phyloP scores from a whole-genome alignment of 2,797 vertebrate species.

The Mus minutoides region DNA sequence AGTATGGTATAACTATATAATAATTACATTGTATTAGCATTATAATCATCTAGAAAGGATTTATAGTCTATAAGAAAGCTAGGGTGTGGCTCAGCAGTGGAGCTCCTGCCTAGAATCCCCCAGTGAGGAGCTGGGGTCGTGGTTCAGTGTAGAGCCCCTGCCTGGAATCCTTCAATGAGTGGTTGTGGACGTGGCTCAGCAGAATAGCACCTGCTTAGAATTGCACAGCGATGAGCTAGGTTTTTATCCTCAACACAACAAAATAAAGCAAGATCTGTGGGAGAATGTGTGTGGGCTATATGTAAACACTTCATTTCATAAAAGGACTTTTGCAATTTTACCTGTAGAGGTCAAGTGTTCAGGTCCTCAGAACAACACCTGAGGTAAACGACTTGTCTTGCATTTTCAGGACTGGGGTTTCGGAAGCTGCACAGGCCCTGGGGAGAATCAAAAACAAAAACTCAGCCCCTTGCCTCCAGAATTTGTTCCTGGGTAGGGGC shows the following conservation, averaged over 20 bases:
- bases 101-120: not conserved
- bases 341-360: not conserved
- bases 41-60: not conserved
- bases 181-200: not conserved
- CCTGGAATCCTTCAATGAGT: not conserved
- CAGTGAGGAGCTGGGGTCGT: not conserved
- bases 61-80: not conserved
- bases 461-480: not conserved
- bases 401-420: not conserved
- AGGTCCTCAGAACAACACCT: not conserved
- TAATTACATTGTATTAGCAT: not conserved
- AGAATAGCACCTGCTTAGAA: not conserved
- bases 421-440: not conserved
- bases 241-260: not conserved
- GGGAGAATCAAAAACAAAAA: not conserved
- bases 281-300: not conserved
- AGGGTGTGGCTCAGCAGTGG: not conserved
- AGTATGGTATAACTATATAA: not conserved
- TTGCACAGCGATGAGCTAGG: not conserved
- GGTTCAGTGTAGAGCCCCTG: not conserved
- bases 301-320: not conserved
- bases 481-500: not conserved
- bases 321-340: no score
- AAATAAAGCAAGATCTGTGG: not conserved
- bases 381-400: not conserved